Percentiles rank a stretch among this genome's conserved stretches.
phyloP scores from a whole-genome alignment of 2,113 vertebrate species.

The Lepisosteus osseus region DNA sequence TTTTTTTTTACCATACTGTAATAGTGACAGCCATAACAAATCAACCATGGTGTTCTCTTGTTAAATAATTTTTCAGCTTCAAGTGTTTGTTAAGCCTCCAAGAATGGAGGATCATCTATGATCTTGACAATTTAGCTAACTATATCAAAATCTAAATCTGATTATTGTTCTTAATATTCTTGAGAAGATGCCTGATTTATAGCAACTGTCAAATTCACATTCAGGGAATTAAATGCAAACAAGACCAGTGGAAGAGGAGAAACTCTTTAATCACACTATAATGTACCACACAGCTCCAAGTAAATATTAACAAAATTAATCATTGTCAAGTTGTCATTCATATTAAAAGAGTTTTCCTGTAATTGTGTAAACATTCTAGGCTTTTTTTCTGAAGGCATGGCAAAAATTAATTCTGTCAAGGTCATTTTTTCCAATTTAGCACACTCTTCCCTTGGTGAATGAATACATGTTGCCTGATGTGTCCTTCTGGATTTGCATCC shows the following conservation, averaged over 20 bases:
- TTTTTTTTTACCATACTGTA: no score
- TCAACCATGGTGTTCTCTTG: no score
- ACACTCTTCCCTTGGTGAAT: conserved; percentile 17
- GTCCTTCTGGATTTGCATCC: conserved; percentile 44
- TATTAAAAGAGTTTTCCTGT: conserved; percentile 44
- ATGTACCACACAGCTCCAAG: conserved; percentile 44
- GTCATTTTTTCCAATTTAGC: conserved; percentile 49
- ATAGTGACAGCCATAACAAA: no score
- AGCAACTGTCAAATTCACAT: conserved; percentile 18
- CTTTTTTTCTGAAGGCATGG: conserved; percentile 25
- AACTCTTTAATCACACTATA: conserved; percentile 52
- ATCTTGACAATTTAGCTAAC: no score
- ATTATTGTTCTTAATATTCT: no score
- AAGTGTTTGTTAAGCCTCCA: no score
- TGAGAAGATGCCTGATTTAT: no score
- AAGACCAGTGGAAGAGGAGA: conserved; percentile 52
- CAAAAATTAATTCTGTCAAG: conserved; percentile 47
- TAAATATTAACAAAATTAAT: conserved; percentile 74
- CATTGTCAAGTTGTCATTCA: conserved; percentile 50
- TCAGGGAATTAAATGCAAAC: conserved; percentile 53
- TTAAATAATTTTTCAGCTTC: no score
- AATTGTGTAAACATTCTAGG: conserved; percentile 39
- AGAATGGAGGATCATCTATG: no score
- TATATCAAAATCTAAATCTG: no score
- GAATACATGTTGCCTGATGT: conserved; percentile 36